Base-by-base conservation (phyloP, 37 sponge, comb jelly and placozoan species). In the Chondrosia reniformis region DNA sequence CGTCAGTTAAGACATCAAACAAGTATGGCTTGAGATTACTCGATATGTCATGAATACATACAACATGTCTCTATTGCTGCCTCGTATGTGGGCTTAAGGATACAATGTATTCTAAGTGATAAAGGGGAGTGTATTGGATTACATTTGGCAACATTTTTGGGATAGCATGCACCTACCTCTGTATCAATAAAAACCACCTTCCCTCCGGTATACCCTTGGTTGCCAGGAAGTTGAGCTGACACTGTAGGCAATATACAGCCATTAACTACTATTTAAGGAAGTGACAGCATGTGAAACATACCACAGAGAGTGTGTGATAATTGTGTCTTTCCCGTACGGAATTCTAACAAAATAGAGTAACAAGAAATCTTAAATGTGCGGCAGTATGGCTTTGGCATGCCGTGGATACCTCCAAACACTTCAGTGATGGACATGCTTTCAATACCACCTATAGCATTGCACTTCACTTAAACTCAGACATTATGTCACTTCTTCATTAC, bases 371-470 rank as follows among this genome's bases (percentile, higher is more conserved):
- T 56, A 56, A 39, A 38, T 33, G 33, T 32, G 39, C 45, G 25
- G 27, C 33, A 58, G 24, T 21, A n/a, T n/a, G n/a, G n/a, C n/a
- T n/a, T n/a, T n/a, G n/a, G n/a, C n/a, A n/a, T n/a, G 7, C 33
- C 9, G 36, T 39, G 39, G 42, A 63, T 42, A 93, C 94, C 94
- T 82, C 99, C 99, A 82, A 99, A 99, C 33, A 88, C 93, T 86
- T 99, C 99, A 49, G 99, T 99, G 57, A 99, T 99, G 19, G 96
- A 74, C 99, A 99, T 99, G 59, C 99, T 99, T 62, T 99, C 99
- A 42, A 99, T 81, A 27, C 99, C 99, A 56, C 99, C 93, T 81
- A n/a, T n/a, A n/a, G n/a, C n/a, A n/a, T n/a, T n/a, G n/a, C n/a
- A n/a, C n/a, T n/a, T n/a, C n/a, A n/a, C n/a, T n/a, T n/a, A n/a